Evolutionary conservation across 2,797 vertebrate species (phyloP).

Genomic region (Danionella dracula): DNA sequence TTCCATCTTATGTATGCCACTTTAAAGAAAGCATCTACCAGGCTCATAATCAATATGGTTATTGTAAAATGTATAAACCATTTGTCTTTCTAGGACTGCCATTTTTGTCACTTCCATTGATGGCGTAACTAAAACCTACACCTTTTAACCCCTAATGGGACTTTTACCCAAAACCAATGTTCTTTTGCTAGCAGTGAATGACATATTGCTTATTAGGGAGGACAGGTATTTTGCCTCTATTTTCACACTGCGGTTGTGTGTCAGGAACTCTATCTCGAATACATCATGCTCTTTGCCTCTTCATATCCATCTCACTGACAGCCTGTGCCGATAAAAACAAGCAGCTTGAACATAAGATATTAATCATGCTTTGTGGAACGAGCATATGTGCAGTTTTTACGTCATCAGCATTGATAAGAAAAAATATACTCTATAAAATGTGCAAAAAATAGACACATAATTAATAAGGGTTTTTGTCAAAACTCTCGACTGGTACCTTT

Average conservation of each 20-base stretch:
- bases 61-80: too few species aligned
- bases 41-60: too few species aligned
- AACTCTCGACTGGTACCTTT: too few species aligned
- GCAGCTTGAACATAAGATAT: constrained; percentile 52
- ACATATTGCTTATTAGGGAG: constrained; percentile 51
- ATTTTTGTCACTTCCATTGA: background rate
- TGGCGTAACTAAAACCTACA: background rate
- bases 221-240: constrained; percentile 62
- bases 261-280: constrained; percentile 62
- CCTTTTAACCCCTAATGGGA: background rate
- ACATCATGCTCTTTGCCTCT: constrained; percentile 54
- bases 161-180: constrained; percentile 18
- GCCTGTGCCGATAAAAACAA: constrained; percentile 55
- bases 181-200: constrained; percentile 19
- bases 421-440: constrained; percentile 2
- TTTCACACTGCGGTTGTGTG: constrained; percentile 63
- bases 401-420: constrained; percentile 3
- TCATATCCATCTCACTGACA: constrained; percentile 50
- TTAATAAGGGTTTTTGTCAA: constrained; percentile 18
- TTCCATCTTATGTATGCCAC: too few species aligned
- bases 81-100: background rate
- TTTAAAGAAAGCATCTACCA: too few species aligned
- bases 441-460: too few species aligned
- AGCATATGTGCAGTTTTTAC: constrained; percentile 31
- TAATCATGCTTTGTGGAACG: constrained; percentile 64